phyloP scores from a whole-genome alignment of 2,888 invertebrate species.

The Neoaliturus tenellus region DNA sequence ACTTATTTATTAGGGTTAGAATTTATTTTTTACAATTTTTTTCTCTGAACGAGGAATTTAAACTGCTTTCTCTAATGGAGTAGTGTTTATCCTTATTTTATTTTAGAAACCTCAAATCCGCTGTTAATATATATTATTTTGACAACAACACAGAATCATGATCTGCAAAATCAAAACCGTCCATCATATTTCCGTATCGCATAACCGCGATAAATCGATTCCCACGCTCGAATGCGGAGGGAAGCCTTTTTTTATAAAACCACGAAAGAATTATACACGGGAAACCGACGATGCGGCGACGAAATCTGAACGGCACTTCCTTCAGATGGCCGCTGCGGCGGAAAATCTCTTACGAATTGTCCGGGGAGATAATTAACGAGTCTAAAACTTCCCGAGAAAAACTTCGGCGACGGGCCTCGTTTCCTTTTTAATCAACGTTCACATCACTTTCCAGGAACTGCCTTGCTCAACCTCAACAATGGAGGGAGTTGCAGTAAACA shows the following conservation, averaged over 20 bases:
- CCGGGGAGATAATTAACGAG: conserved; percentile 7
- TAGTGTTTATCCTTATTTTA: too few relatives aligned
- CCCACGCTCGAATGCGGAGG: not conserved
- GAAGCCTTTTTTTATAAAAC: conserved; percentile 7
- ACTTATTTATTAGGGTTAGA: too few relatives aligned
- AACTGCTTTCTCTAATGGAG: too few relatives aligned
- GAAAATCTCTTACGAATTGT: conserved; percentile 11
- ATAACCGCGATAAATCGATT: not conserved
- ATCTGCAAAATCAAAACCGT: too few relatives aligned
- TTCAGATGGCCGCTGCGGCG: not conserved
- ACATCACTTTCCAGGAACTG: not conserved
- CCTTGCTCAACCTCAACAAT: not conserved
- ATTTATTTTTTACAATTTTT: too few relatives aligned
- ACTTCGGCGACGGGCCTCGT: conserved; percentile 14
- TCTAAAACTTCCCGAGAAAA: conserved; percentile 17
- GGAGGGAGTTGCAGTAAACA: not conserved
- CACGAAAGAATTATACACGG: conserved; percentile 17
- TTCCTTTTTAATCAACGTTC: conserved; percentile 30
- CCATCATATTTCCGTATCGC: not conserved
- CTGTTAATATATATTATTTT: too few relatives aligned
- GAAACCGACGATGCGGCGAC: conserved; percentile 4
- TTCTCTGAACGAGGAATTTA: too few relatives aligned
- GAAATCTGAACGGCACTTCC: not conserved
- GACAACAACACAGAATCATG: too few relatives aligned
- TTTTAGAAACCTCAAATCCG: too few relatives aligned